Percentiles rank a stretch among this genome's conserved stretches.
Evolutionary conservation across 2,888 invertebrate genomes (phyloP).

Genomic region (Pristionchus entomophagus): DNA sequence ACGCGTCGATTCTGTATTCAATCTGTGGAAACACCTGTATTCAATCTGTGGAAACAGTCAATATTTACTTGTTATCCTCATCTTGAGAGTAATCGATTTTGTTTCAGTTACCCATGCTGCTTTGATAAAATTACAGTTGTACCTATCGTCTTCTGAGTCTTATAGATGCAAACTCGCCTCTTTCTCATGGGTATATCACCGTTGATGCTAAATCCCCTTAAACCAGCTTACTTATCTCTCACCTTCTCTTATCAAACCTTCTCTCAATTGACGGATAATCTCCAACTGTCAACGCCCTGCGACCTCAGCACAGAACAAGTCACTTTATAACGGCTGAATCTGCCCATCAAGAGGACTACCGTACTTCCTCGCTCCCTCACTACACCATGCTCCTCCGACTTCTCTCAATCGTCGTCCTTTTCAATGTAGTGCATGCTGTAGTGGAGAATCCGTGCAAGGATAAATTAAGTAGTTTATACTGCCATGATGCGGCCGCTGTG

Average conservation of each 20-base stretch:
- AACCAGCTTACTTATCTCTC: constrained; percentile 10
- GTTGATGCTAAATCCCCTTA: not conserved
- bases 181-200: not conserved
- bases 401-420: not conserved
- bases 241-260: not conserved
- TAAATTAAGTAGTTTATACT: not conserved
- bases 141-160: too few relatives aligned
- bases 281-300: not conserved
- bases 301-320: not conserved
- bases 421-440: not conserved
- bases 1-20: too few relatives aligned
- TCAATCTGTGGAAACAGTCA: too few relatives aligned
- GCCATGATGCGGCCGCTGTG: not conserved
- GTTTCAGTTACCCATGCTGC: too few relatives aligned
- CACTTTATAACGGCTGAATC: not conserved
- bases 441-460: not conserved
- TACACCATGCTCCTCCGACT: constrained; percentile 4
- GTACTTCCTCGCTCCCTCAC: not conserved
- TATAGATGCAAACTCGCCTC: not conserved
- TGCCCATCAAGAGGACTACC: not conserved
- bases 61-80: too few relatives aligned
- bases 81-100: too few relatives aligned
- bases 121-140: too few relatives aligned
- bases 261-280: constrained; percentile 8
- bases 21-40: too few relatives aligned